These are phyloP conservation scores for Esox masquinongy DNA, from an alignment of 2,797 vertebrate species.

Conservation along the genomic window DNA sequence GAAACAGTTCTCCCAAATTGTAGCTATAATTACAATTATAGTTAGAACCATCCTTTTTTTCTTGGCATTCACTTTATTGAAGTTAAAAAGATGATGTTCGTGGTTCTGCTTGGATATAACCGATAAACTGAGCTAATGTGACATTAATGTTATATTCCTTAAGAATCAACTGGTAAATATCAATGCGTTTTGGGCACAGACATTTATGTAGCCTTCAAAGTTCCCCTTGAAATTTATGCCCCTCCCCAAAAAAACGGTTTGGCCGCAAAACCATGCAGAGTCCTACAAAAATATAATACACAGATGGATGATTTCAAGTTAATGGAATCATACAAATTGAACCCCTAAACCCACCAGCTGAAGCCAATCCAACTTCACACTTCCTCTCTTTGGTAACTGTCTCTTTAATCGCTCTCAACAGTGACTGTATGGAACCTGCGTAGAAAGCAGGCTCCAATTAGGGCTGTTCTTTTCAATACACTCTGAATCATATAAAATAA, in stretches of 20 bases:
- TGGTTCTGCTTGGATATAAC: too few species aligned
- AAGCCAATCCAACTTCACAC: not conserved
- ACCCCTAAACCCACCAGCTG: conserved; percentile 24
- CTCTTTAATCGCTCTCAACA: not conserved
- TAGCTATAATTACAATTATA: too few species aligned
- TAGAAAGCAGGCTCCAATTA: conserved; percentile 68
- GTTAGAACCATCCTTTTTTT: too few species aligned
- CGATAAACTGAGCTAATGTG: too few species aligned
- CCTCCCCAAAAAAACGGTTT: not conserved
- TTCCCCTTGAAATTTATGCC: not conserved
- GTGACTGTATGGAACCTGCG: conserved; percentile 59
- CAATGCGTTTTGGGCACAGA: too few species aligned
- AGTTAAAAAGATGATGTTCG: too few species aligned
- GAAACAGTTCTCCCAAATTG: too few species aligned
- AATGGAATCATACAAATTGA: conserved; percentile 66
- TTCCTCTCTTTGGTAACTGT: not conserved
- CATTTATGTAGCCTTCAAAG: too few species aligned
- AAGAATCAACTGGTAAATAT: too few species aligned
- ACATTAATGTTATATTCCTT: too few species aligned
- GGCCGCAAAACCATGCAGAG: not conserved
- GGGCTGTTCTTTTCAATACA: conserved; percentile 51
- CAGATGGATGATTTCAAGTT: conserved; percentile 63
- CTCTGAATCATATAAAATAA: conserved; percentile 49
- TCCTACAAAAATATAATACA: not conserved
- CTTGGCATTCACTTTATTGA: too few species aligned